These are phyloP conservation scores for Caenorhabditis sp. DNA, from an alignment of 2,888 invertebrate species.

Conservation along the genomic window DNA sequence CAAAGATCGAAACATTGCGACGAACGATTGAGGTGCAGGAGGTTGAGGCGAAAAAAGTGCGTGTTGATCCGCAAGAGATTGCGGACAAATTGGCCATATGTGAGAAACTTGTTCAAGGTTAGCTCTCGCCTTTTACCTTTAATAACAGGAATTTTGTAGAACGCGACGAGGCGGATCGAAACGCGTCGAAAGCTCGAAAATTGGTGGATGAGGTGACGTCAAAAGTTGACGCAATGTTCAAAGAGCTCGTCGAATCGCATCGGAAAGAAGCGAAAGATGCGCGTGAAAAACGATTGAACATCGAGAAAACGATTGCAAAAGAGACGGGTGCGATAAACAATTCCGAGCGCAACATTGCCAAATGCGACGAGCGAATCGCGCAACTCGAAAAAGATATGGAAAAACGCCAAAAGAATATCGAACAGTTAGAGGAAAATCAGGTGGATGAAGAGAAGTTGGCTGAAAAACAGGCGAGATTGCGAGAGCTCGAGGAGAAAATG, in stretches of 20 bases:
- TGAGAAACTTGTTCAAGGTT: neutral
- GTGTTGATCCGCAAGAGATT: conserved; percentile 44
- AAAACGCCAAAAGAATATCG: conserved; percentile 19
- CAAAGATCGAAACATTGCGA: conserved; percentile 57
- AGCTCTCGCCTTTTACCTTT: too few species aligned
- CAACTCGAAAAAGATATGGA: conserved; percentile 30
- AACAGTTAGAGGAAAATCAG: conserved; percentile 12
- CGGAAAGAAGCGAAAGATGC: neutral
- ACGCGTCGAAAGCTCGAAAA: conserved; percentile 15
- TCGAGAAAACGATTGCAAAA: conserved; percentile 71
- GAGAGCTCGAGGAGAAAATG: conserved; percentile 11
- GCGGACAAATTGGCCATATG: neutral
- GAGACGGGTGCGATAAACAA: conserved; percentile 73
- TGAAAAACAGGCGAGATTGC: conserved; percentile 75
- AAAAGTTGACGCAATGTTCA: conserved; percentile 72
- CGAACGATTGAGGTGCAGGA: conserved; percentile 69
- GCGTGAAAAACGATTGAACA: neutral
- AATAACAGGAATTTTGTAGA: conserved; percentile 7
- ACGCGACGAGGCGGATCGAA: conserved; percentile 14
- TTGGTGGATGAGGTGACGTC: conserved; percentile 50
- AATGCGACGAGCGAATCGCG: conserved; percentile 24
- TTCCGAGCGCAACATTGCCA: conserved; percentile 74
- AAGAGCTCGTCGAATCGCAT: conserved; percentile 23
- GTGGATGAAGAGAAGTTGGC: conserved; percentile 16
- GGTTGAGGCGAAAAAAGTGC: conserved; percentile 56